These are phyloP conservation scores for Rhabdomys dilectus DNA, from an alignment of 2,113 vertebrate species.

Conservation along the genomic window DNA sequence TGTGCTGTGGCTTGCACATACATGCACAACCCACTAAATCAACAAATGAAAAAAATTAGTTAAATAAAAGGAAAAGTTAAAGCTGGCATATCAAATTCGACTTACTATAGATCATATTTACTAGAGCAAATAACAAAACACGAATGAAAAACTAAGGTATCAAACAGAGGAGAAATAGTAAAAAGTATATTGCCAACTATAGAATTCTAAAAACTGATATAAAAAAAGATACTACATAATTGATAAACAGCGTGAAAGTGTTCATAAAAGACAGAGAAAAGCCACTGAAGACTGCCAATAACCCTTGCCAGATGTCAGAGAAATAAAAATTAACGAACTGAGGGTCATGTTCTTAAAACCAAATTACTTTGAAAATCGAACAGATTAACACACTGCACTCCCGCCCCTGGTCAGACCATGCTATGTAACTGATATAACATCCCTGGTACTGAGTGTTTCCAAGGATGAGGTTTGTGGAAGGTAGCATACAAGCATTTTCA, in stretches of 20 bases:
- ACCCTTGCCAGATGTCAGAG: background rate
- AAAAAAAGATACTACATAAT: background rate
- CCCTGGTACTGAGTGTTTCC: background rate
- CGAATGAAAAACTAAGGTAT: background rate
- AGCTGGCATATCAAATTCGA: background rate
- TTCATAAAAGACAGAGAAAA: background rate
- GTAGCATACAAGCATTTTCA: too few relatives aligned
- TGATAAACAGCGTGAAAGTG: background rate
- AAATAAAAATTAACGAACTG: background rate
- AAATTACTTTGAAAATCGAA: background rate
- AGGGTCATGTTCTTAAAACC: background rate
- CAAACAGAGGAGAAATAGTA: background rate
- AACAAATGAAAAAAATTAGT: background rate
- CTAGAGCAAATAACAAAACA: background rate
- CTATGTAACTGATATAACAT: rapidly evolving
- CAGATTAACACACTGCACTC: rapidly evolving
- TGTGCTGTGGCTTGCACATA: background rate
- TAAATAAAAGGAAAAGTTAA: background rate
- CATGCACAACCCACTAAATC: background rate
- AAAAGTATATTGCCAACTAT: background rate
- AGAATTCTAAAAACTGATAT: background rate
- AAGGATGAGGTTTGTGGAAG: background rate
- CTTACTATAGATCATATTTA: background rate
- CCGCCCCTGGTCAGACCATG: too few relatives aligned
- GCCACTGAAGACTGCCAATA: background rate